These are phyloP conservation scores for Meliscaeva auricollis DNA, from an alignment of 2,888 invertebrate species.

Conservation along the genomic window DNA sequence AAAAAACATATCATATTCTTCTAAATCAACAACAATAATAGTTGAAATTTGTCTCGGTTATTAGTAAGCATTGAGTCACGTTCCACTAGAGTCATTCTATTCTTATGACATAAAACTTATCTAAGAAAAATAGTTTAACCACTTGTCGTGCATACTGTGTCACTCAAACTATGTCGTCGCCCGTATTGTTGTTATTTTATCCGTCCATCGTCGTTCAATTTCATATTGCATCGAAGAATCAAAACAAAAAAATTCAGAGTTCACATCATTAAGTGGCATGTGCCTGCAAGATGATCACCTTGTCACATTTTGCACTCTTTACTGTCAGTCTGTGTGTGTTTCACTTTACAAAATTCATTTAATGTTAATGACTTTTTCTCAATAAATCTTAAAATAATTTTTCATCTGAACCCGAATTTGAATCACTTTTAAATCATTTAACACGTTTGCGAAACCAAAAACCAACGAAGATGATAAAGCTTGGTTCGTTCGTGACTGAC, in stretches of 20 bases:
- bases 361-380: background rate
- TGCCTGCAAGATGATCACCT: constrained; percentile 43
- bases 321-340: background rate
- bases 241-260: constrained; percentile 5
- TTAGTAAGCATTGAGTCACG: constrained; percentile 34
- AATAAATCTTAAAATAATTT: background rate
- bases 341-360: background rate
- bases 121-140: constrained; percentile 25
- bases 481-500: too few relatives aligned
- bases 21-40: background rate
- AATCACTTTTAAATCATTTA: constrained; percentile 22
- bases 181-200: constrained; percentile 26
- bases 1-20: background rate
- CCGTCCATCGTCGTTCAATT: constrained; percentile 7
- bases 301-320: constrained; percentile 24
- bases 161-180: background rate
- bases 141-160: constrained; percentile 15
- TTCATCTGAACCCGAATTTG: background rate
- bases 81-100: background rate
- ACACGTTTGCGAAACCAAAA: background rate
- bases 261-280: constrained; percentile 33
- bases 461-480: background rate
- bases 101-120: constrained; percentile 34
- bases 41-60: background rate
- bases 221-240: background rate